Evolutionary conservation across 2,888 invertebrate species (phyloP).

Genomic region (Cephus pulcher): DNA sequence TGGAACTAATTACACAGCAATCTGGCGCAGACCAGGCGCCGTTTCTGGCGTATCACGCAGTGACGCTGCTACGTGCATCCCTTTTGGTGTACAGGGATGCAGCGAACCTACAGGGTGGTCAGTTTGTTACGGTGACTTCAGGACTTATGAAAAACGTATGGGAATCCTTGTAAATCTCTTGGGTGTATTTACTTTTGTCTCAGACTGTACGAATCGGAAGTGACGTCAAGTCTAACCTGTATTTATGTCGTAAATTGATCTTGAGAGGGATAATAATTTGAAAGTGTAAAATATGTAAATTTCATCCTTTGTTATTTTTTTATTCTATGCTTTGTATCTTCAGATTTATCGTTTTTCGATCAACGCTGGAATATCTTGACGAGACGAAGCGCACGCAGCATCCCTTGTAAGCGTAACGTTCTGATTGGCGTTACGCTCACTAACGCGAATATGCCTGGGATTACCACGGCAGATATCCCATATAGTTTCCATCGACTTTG

Average conservation of each 20-base stretch:
- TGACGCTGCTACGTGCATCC: neutral
- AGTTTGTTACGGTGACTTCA: neutral
- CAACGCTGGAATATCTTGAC: neutral
- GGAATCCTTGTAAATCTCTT: too few species aligned
- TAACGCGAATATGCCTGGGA: neutral
- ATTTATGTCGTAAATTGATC: too few species aligned
- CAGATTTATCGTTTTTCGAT: neutral
- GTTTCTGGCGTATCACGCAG: slow-evolving; percentile 16
- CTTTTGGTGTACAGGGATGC: neutral
- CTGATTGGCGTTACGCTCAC: neutral
- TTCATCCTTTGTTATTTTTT: neutral
- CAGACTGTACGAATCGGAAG: neutral
- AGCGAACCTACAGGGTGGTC: neutral
- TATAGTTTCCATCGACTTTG: neutral
- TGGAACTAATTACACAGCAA: slow-evolving; percentile 44
- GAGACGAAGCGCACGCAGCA: neutral
- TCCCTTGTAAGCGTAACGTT: neutral
- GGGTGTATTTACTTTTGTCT: too few species aligned
- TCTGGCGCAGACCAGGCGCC: slow-evolving; percentile 27
- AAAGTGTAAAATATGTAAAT: neutral
- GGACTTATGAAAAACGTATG: neutral
- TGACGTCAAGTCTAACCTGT: too few species aligned
- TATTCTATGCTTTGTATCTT: neutral
- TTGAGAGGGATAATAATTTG: too few species aligned
- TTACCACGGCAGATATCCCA: neutral